A percentile compares a stretch with the other conserved stretches of the same genome.
Evolutionary conservation across 2,797 vertebrate species (phyloP).

Genomic region (Brachyrhaphis roseni): DNA sequence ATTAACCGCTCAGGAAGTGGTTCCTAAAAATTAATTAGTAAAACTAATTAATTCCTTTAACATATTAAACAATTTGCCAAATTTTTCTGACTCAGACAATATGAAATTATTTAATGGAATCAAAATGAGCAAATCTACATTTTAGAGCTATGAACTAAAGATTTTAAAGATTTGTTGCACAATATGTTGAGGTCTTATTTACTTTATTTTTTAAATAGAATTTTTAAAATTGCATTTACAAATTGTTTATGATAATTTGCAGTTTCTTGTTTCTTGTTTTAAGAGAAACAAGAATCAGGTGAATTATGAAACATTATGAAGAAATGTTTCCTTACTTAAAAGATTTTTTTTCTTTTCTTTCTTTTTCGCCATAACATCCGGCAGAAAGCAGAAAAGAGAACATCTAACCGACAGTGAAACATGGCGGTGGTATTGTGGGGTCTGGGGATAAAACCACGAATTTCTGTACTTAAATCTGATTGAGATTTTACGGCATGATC

Average conservation of each 20-base stretch:
- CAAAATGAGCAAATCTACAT: not conserved
- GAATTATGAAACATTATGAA: not conserved
- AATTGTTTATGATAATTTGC: not conserved
- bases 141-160: not conserved
- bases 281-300: not conserved
- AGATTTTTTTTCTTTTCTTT: not conserved
- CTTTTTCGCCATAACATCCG: not conserved
- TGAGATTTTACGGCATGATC: not conserved
- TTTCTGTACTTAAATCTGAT: not conserved
- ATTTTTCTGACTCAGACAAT: not conserved
- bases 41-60: not conserved
- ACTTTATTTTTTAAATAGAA: not conserved
- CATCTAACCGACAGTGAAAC: not conserved
- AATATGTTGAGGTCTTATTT: not conserved
- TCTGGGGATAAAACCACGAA: not conserved
- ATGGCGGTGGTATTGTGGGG: not conserved
- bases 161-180: not conserved
- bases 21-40: not conserved
- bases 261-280: not conserved
- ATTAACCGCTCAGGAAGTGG: not conserved
- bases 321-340: not conserved
- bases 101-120: not conserved
- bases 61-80: not conserved
- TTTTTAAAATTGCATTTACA: not conserved
- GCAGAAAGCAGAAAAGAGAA: not conserved